These are phyloP conservation scores for Agrotis exclamationis DNA, from an alignment of 2,888 invertebrate genomes.

Conservation along the genomic window DNA sequence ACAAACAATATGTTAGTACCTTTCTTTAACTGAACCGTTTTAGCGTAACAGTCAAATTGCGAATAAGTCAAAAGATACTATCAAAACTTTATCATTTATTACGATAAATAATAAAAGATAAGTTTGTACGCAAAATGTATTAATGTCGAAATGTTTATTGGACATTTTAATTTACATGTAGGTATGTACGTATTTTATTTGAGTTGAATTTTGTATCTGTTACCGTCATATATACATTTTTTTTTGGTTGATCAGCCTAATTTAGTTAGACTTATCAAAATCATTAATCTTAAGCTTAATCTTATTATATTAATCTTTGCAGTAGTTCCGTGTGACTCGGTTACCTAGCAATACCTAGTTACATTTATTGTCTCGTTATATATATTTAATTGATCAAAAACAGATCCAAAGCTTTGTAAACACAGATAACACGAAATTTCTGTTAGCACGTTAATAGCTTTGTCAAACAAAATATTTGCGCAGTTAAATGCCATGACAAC, in stretches of 20 bases:
- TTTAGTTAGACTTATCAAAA: too few relatives aligned
- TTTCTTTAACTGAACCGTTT: conserved; percentile 13
- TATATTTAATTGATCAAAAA: not conserved
- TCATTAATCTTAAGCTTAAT: too few relatives aligned
- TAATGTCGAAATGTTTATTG: conserved; percentile 29
- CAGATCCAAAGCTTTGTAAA: not conserved
- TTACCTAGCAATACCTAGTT: too few relatives aligned
- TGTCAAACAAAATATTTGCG: conserved; percentile 3
- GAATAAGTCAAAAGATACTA: conserved; percentile 40
- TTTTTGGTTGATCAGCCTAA: too few relatives aligned
- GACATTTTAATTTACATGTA: conserved; percentile 1
- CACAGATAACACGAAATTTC: not conserved
- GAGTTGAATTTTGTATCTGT: not conserved
- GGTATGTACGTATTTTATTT: not conserved
- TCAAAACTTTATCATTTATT: conserved; percentile 19
- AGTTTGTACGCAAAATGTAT: conserved; percentile 15
- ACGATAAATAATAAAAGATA: conserved; percentile 33
- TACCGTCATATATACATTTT: not conserved
- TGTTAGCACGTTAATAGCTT: conserved; percentile 11
- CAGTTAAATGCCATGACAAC: conserved; percentile 6
- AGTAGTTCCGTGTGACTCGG: too few relatives aligned
- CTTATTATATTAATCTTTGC: too few relatives aligned
- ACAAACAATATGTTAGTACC: conserved; percentile 38
- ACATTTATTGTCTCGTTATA: not conserved
- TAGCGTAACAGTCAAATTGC: conserved; percentile 3